Percentiles rank a stretch among this genome's conserved stretches.
phyloP scores from a whole-genome alignment of 2,113 vertebrate genomes.

The Zingel zingel region DNA sequence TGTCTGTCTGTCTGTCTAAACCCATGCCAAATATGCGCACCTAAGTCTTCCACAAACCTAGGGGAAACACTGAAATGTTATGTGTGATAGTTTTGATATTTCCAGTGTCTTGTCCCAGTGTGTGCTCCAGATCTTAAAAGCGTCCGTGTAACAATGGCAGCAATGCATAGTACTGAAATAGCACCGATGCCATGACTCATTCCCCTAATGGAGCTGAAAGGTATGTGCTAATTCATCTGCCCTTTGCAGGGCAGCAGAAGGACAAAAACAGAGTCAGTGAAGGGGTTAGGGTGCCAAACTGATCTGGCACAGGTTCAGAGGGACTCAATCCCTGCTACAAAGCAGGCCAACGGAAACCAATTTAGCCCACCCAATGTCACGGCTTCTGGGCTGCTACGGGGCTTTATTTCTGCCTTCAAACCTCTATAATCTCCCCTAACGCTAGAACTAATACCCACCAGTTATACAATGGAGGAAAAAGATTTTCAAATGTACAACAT shows the following conservation, averaged over 20 bases:
- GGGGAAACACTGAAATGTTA: background rate
- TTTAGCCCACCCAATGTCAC: slow-evolving; percentile 72
- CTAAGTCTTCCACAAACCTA: too few species aligned
- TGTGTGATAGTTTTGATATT: background rate
- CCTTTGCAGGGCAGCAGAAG: slow-evolving; percentile 71
- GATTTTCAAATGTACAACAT: background rate
- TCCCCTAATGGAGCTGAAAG: slow-evolving; percentile 63
- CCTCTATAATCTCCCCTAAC: background rate
- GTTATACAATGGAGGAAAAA: background rate
- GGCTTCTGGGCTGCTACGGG: slow-evolving; percentile 21
- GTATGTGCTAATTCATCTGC: slow-evolving; percentile 79
- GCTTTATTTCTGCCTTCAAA: slow-evolving; percentile 20
- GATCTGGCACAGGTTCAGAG: slow-evolving; percentile 75
- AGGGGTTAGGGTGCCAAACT: slow-evolving; percentile 66
- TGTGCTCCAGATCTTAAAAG: slow-evolving; percentile 12
- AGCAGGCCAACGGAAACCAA: slow-evolving; percentile 65
- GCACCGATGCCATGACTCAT: slow-evolving; percentile 49
- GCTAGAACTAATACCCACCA: background rate
- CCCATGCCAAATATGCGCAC: too few species aligned
- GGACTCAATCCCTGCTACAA: slow-evolving; percentile 56
- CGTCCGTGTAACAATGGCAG: slow-evolving; percentile 59
- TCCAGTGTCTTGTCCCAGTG: background rate
- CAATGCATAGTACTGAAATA: slow-evolving; percentile 63
- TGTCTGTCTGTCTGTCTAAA: too few species aligned
- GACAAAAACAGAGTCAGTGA: slow-evolving; percentile 60